Conservation (phyloP, 2,888 invertebrate genomes). For the Lasiommata megera region DNA sequence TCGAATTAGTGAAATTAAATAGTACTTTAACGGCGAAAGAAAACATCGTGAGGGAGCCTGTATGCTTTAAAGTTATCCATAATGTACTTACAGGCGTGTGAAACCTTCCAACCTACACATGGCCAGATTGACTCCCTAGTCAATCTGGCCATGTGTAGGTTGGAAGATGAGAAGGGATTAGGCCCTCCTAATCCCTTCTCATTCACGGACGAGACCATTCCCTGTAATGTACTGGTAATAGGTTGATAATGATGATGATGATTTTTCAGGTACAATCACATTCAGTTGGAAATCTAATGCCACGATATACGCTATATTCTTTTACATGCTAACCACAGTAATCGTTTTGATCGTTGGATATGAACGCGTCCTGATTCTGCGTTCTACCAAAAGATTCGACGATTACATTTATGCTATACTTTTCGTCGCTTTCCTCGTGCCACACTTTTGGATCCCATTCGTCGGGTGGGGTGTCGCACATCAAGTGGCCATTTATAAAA, state of each 20-base stretch:
- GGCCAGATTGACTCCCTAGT: too few relatives aligned
- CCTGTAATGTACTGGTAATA: too few relatives aligned
- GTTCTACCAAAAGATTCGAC: conserved; percentile 83
- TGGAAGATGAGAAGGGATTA: too few relatives aligned
- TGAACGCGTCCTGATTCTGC: conserved; percentile 82
- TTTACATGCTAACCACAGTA: conserved; percentile 81
- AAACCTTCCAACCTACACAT: too few relatives aligned
- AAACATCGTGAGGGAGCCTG: too few relatives aligned
- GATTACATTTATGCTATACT: conserved; percentile 86
- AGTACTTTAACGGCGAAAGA: too few relatives aligned
- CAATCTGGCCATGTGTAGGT: too few relatives aligned
- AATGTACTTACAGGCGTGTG: too few relatives aligned
- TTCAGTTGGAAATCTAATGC: conserved; percentile 84
- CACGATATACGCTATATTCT: conserved; percentile 84
- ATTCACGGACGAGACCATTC: too few relatives aligned
- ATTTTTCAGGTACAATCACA: conserved; percentile 74
- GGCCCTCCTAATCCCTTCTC: too few relatives aligned
- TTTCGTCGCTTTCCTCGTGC: conserved; percentile 84
- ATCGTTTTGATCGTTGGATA: conserved; percentile 83
- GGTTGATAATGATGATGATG: not conserved
- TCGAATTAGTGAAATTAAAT: too few relatives aligned
- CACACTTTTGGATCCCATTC: conserved; percentile 86
- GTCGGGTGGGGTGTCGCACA: conserved; percentile 86
- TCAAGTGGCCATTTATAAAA: conserved; percentile 86
- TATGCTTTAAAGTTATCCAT: too few relatives aligned